Evolutionary conservation across 2,888 invertebrate species (phyloP), one percentile per base, ranked within the genome.

Genomic region (Mechanitis messenoides): DNA sequence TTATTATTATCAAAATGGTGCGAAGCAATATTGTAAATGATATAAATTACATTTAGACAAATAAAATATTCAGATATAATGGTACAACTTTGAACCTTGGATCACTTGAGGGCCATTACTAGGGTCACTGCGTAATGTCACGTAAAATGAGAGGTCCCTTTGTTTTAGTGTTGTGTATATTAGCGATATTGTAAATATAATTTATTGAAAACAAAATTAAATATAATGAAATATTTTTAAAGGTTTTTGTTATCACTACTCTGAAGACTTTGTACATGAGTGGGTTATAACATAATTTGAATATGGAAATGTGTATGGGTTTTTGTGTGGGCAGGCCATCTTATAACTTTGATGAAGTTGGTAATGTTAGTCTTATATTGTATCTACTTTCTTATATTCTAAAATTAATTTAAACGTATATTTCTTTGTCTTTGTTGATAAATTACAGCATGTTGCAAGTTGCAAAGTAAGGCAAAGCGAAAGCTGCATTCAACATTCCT

Each of bases 121-220:
- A 65, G 83, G 85, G 85, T 85, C 85, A 81, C 74, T 72, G 79
- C 75, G 82, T 84, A 85, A 85, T 84, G 86, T 85, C 81, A 85
- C 83, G 84, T 85, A 84, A 84, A 86, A 87, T 85, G 84, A 83
- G 77, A 77, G 73, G 74, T 77, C 46, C 61, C 58, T 60, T 59
- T 57, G 33, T 74, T 64, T 35, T 79, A 83, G 80, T 72, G 81
- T 71, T 74, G 81, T 55, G 58, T 55, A 12, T 0, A 38, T 9
- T 46, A 60, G 56, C 60, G 55, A 60, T 53, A 42, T 6, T 45
- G 20, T 38, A 42, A 9, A 33, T 38, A 28, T 42, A 20, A 55
- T 20, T 55, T 35, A 45, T 11, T n/a, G 31, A 45, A 33, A 46
- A 47, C 47, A 47, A 9, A 9, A 9, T 42, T 42, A 42, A 42